Evolutionary conservation across 2,888 invertebrate genomes (phyloP).

Genomic region (Orthosia gracilis): DNA sequence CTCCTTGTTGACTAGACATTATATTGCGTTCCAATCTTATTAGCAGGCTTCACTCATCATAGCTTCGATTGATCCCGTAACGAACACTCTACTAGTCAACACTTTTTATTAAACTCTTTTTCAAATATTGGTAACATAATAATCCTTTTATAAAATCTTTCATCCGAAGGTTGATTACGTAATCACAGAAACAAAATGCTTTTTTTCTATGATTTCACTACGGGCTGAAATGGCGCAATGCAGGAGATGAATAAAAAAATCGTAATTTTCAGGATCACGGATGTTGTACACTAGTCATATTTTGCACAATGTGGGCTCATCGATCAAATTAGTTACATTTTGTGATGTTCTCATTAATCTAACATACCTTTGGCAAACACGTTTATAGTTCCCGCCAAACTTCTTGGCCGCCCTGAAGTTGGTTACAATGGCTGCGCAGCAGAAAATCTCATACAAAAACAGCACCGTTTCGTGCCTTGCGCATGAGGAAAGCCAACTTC

Average conservation of each 20-base stretch:
- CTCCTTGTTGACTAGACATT: constrained; percentile 36
- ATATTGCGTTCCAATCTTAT: constrained; percentile 35
- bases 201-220: not conserved
- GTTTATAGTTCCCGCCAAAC: too few species aligned
- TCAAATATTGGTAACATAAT: not conserved
- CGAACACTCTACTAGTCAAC: not conserved
- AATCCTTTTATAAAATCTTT: not conserved
- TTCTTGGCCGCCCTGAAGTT: too few species aligned
- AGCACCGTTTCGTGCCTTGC: too few species aligned
- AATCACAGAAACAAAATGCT: not conserved
- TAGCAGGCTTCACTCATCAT: constrained; percentile 37
- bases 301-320: constrained; percentile 12
- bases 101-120: not conserved
- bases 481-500: too few species aligned
- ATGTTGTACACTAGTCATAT: not conserved
- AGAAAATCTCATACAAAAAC: too few species aligned
- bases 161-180: not conserved
- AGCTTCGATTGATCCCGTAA: constrained; percentile 4
- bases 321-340: constrained; percentile 30
- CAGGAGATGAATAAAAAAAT: not conserved
- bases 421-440: too few species aligned
- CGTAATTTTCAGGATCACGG: not conserved
- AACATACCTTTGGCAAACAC: constrained; percentile 13
- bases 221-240: constrained; percentile 14
- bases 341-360: constrained; percentile 16